Evolutionary conservation across 1,140 invertebrate genomes (phyloP).

Genomic region (Drosophila pruinosa): DNA sequence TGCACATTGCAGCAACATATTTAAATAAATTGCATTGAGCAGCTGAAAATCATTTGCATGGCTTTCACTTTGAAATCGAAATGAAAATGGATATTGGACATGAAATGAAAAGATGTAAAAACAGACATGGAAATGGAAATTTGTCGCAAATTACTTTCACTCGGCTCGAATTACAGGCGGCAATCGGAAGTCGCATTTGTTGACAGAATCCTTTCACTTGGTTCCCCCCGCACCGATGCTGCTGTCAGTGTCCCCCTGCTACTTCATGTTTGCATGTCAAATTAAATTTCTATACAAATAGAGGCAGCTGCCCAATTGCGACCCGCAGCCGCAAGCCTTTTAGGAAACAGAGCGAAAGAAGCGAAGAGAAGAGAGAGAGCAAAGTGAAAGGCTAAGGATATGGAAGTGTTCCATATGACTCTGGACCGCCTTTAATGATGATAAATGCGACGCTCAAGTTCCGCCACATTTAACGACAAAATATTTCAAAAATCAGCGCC

Average conservation of each 20-base stretch:
- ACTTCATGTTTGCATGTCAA: constrained; percentile 73
- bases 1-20: constrained; percentile 29
- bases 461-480: constrained; percentile 70
- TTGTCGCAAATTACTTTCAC: constrained; percentile 81
- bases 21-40: constrained; percentile 27
- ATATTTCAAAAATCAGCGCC: constrained; percentile 23
- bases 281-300: constrained; percentile 79
- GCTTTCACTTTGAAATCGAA: constrained; percentile 62
- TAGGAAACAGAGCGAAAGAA: background rate
- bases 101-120: constrained; percentile 7
- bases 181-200: constrained; percentile 30
- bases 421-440: constrained; percentile 71
- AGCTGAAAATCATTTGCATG: constrained; percentile 75
- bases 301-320: constrained; percentile 51
- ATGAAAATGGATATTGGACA: background rate
- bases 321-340: constrained; percentile 69
- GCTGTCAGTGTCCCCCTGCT: background rate
- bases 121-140: constrained; percentile 49
- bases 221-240: background rate
- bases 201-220: constrained; percentile 67
- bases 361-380: background rate
- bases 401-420: constrained; percentile 16
- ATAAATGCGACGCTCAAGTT: constrained; percentile 73
- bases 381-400: constrained; percentile 64
- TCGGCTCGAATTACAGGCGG: constrained; percentile 49